A percentile compares a stretch with the other conserved stretches of the same genome.
Evolutionary conservation across 2,797 vertebrate species (phyloP).

Genomic region (Catostomus latipinnis): DNA sequence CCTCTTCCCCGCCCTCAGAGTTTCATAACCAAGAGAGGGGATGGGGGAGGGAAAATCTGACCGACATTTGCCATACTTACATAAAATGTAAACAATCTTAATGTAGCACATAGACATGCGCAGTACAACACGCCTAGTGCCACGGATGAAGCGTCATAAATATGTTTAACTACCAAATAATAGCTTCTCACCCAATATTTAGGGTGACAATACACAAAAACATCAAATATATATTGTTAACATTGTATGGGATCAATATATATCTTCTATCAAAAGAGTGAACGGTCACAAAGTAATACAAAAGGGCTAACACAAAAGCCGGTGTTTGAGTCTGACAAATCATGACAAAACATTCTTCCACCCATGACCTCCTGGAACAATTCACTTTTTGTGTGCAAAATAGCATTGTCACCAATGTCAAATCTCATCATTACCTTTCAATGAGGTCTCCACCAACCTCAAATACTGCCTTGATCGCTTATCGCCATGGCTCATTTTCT

Average conservation of each 20-base stretch:
- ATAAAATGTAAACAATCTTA: constrained; percentile 38
- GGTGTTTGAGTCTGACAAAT: background rate
- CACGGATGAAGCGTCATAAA: background rate
- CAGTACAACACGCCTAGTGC: background rate
- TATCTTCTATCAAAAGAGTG: background rate
- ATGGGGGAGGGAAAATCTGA: constrained; percentile 19
- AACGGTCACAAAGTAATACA: constrained; percentile 7
- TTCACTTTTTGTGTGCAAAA: background rate
- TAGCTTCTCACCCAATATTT: too few relatives aligned
- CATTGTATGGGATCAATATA: background rate
- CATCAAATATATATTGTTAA: background rate
- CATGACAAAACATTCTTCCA: background rate
- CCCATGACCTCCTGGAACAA: background rate
- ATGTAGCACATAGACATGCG: constrained; percentile 24
- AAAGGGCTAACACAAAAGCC: background rate
- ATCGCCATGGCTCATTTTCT: constrained; percentile 91
- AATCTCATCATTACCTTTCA: constrained; percentile 79
- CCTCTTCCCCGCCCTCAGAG: constrained; percentile 26
- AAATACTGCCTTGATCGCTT: constrained; percentile 88
- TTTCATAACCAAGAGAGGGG: constrained; percentile 42
- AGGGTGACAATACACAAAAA: background rate
- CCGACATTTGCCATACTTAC: constrained; percentile 3
- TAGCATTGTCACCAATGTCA: background rate
- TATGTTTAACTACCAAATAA: constrained; percentile 2
- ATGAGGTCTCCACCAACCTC: constrained; percentile 88